Base-by-base conservation (phyloP, 2,888 invertebrate genomes). In the Agonopterix arenella region DNA sequence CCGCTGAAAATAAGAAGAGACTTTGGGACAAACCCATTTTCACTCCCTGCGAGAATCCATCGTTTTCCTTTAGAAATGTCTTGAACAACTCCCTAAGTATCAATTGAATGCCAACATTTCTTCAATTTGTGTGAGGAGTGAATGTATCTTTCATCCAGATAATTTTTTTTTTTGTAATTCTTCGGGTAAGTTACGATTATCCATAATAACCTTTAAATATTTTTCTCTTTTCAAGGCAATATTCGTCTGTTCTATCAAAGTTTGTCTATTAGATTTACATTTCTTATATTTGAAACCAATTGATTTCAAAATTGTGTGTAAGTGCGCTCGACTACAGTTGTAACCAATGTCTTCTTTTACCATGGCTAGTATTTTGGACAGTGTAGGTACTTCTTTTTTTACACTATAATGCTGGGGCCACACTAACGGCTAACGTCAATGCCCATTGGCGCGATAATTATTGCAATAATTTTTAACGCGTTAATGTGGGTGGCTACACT, bases 61-160 rank as follows among this genome's bases (percentile, higher is more conserved):
- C 51, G 28, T 11, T n/a, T 43, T 11, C 43, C 43, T 36, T 36
- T 43, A n/a, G 46, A 46, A 44, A 45, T 36, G 9, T 45, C 9
- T 11, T 45, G 4, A 10, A 2, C 9, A 5, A 46, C 36, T 8
- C 45, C 36, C 4, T 10, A 9, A 13, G 36, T n/a, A 45, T 54
- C 46, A 10, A 48, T 45, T 2, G 54, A 53, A 37, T 64, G 58
- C 60, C 63, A 61, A 48, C 60, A 61, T 54, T 55, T 61, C 13
- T 50, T 56, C 11, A 58, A 16, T 47, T 57, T 61, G 44, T 57
- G 59, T 2, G 55, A 58, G 3, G 46, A 44, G 45, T 66, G 62
- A 18, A 63, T 45, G 60, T 65, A 63, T 45, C 60, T 65, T 46
- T 65, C 64, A 57, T 65, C 62, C n/a, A 64, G 47, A 53, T 61